Base-by-base conservation (phyloP, 92 coral and sea anemone genomes). In the Epizoanthus stellaris region DNA sequence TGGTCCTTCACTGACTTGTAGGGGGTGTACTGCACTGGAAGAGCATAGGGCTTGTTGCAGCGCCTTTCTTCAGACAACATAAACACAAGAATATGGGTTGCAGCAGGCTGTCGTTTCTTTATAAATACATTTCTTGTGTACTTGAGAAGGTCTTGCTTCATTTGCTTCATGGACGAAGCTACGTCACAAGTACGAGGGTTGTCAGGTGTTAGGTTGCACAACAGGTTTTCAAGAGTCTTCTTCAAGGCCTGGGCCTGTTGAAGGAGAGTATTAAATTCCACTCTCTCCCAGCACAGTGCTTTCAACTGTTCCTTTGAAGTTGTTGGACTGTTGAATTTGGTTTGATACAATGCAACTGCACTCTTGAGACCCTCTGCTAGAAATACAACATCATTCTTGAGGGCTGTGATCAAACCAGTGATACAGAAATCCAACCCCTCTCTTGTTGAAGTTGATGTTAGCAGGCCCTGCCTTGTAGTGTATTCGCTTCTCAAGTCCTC, bases 91-190 rank as follows among this genome's bases (percentile, higher is more conserved):
- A 91, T 90, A 83, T 86, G 91, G 0, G 91, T 89, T 2, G 92
- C 95, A 9, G 81, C 95, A 21, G 93, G 93, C 5, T 92, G 95
- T 30, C 93, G 16, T 39, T 84, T 89, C 70, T 92, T 92, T 5
- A 89, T 34, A 40, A 63, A 63, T 21, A 63, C 11, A 63, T 63
- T 63, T 5, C 68, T 19, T 21, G 7, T 21, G 17, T 79, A 79
- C 72, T 59, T 77, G 54, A 2, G 53, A 4, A 2, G 82, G 8
- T 77, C 82, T 34, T n/a, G 54, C 23, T 15, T 25, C 30, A 77
- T 25, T 20, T 77, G 53, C 53, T 38, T 59, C 12, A 77, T 23
- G 25, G 45, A 69, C 1, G 34, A 4, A 19, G 54, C 38, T 0
- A 79, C 89, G 53, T 86, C 85, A 4, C 13, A 20, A 4, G 59